These are phyloP conservation scores for Beris chalybata DNA, from an alignment of 2,888 invertebrate species.

Conservation along the genomic window DNA sequence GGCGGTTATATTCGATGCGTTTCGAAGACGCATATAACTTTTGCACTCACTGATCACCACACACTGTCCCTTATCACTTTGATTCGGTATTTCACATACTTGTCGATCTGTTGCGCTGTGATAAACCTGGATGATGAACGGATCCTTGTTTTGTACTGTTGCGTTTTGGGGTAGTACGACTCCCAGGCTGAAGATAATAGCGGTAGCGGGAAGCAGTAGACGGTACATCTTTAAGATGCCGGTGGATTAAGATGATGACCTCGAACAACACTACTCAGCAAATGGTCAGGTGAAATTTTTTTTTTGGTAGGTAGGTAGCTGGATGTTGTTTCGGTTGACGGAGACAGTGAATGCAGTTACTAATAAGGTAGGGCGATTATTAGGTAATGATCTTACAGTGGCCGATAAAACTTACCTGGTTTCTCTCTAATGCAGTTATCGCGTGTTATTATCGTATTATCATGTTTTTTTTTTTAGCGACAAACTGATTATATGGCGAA, in stretches of 20 bases:
- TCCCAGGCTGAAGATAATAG: neutral
- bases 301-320: neutral
- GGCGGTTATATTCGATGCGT: constrained; percentile 48
- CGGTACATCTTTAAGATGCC: constrained; percentile 3
- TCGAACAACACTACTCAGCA: constrained; percentile 6
- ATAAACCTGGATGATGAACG: neutral
- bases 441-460: constrained; percentile 4
- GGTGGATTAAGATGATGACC: neutral
- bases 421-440: neutral
- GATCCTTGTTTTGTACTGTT: too few species aligned
- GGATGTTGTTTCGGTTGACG: neutral
- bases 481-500: neutral
- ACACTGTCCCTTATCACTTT: constrained; percentile 50
- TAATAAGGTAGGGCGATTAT: constrained; percentile 22
- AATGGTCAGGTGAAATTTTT: constrained; percentile 14
- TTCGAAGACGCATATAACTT: constrained; percentile 51
- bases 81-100: constrained; percentile 54
- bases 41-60: constrained; percentile 46
- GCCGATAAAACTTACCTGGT: constrained; percentile 3
- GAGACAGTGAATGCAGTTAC: constrained; percentile 1
- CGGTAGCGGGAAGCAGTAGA: neutral
- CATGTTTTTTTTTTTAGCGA: neutral
- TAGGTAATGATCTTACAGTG: constrained; percentile 11
- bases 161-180: neutral
- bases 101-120: neutral